Percentiles rank a stretch among this genome's conserved stretches.
These are phyloP conservation scores for Aspiorhynchus laticeps DNA, from an alignment of 2,113 vertebrate genomes.

Conservation along the genomic window DNA sequence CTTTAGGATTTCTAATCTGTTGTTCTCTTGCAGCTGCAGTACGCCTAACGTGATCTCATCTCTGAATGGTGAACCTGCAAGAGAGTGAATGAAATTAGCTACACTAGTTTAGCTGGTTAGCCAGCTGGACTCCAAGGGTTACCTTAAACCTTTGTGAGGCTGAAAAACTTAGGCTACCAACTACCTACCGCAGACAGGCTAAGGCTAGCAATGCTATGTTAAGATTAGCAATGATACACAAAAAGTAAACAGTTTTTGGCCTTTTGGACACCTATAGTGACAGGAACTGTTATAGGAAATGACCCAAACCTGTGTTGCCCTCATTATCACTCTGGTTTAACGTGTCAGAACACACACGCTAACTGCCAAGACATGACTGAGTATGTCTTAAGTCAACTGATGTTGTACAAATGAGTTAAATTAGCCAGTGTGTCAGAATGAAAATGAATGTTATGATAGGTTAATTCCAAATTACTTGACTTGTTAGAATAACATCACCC, in stretches of 20 bases:
- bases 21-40: constrained; percentile 89
- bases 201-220: not conserved
- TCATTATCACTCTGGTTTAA: not conserved
- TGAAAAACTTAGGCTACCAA: not conserved
- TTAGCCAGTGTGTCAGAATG: constrained; percentile 25
- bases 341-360: not conserved
- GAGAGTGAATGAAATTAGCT: constrained; percentile 51
- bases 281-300: not conserved
- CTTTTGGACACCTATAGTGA: not conserved
- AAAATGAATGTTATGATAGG: constrained; percentile 13
- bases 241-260: not conserved
- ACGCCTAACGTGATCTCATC: constrained; percentile 89
- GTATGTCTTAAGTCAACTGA: not conserved
- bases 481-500: constrained; percentile 35
- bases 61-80: constrained; percentile 82
- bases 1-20: constrained; percentile 89
- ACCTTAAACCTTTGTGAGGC: not conserved
- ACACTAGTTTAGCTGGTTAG: not conserved
- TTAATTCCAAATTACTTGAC: constrained; percentile 27
- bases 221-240: not conserved
- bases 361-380: not conserved
- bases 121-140: not conserved
- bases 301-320: not conserved
- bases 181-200: not conserved
- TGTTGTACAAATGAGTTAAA: constrained; percentile 12